Evolutionary conservation across 2,888 invertebrate genomes (phyloP).

Genomic region (Meiosimyza decipiens): DNA sequence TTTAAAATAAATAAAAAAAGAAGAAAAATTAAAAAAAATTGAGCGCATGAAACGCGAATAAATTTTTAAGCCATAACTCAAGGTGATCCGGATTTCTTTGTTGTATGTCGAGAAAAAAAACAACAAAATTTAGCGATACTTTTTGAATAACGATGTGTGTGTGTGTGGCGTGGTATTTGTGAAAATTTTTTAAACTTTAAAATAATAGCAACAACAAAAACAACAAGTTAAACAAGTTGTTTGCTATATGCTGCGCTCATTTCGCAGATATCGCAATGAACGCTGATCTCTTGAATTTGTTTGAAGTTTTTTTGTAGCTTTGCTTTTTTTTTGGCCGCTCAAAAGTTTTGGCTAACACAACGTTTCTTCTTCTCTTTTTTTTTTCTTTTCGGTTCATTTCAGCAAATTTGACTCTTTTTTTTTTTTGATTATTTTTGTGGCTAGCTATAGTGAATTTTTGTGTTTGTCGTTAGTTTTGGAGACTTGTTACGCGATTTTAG

Average conservation of each 20-base stretch:
- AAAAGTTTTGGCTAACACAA: conserved; percentile 11
- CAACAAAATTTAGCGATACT: neutral
- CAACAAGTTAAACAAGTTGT: conserved; percentile 11
- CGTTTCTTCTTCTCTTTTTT: conserved; percentile 8
- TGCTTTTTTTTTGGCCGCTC: conserved; percentile 7
- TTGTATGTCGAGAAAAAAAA: conserved; percentile 36
- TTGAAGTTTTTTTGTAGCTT: conserved; percentile 1
- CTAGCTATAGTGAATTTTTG: no score
- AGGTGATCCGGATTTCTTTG: conserved; percentile 43
- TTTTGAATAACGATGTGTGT: neutral
- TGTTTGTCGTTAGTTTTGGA: conserved; percentile 19
- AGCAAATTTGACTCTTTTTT: neutral
- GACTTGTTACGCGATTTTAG: conserved; percentile 14
- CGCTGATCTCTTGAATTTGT: neutral
- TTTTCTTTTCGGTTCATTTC: neutral
- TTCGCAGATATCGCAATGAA: neutral
- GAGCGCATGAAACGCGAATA: conserved; percentile 21
- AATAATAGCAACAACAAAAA: conserved; percentile 8
- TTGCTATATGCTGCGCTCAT: neutral
- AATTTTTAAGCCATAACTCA: conserved; percentile 39
- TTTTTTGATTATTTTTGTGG: no score
- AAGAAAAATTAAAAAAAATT: neutral
- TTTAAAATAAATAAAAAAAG: neutral
- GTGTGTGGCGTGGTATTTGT: conserved; percentile 33
- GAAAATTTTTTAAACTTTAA: conserved; percentile 34